Evolutionary conservation across 2,888 invertebrate genomes (phyloP).

Genomic region (Fragum sueziense): DNA sequence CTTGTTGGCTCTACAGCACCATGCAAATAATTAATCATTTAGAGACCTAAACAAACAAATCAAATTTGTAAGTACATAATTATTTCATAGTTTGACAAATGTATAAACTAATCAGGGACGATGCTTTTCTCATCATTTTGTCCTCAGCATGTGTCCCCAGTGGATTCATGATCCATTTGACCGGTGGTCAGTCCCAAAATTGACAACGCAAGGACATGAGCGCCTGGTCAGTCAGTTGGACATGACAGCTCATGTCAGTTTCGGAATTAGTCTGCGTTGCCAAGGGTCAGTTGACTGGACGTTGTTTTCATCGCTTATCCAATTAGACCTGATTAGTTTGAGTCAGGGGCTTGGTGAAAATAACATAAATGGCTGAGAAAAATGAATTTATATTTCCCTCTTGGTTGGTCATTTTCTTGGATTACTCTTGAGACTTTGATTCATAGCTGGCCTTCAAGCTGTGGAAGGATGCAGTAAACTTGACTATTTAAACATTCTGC

Average conservation of each 20-base stretch:
- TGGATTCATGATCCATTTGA: neutral
- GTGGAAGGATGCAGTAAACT: no score
- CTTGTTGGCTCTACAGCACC: no score
- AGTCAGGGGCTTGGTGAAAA: neutral
- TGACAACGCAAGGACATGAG: neutral
- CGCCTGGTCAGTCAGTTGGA: constrained; percentile 14
- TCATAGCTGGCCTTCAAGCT: neutral
- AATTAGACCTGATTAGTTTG: neutral
- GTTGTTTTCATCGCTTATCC: constrained; percentile 17
- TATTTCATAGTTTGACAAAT: constrained; percentile 8
- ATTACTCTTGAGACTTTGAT: constrained; percentile 17
- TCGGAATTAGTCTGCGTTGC: constrained; percentile 5
- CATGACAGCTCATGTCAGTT: constrained; percentile 13
- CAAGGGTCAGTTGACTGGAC: constrained; percentile 15
- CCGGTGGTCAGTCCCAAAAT: constrained; percentile 3
- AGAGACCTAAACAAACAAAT: no score
- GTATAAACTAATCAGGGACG: constrained; percentile 6
- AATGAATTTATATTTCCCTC: constrained; percentile 6
- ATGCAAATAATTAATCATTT: no score
- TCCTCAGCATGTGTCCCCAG: constrained; percentile 14
- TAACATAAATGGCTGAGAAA: neutral
- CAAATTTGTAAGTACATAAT: neutral
- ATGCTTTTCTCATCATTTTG: constrained; percentile 11
- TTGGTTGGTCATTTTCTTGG: neutral
- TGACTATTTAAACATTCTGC: no score